phyloP scores from a whole-genome alignment of 2,888 invertebrate genomes.

The Catocala nupta region DNA sequence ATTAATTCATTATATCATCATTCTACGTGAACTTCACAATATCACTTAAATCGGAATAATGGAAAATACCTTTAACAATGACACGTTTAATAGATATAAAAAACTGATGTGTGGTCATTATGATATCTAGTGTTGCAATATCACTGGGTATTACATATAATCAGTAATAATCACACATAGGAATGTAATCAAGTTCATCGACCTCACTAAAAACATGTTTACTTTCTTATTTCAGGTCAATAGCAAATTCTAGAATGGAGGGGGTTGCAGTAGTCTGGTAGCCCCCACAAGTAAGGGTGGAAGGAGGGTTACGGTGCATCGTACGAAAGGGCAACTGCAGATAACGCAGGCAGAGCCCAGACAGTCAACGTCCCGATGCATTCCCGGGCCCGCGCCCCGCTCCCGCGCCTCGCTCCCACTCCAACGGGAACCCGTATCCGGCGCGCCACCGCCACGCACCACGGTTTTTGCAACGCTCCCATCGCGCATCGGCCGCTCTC shows the following conservation, averaged over 20 bases:
- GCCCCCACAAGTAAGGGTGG: constrained; percentile 70
- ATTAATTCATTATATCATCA: neutral
- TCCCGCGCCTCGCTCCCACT: constrained; percentile 51
- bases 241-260: constrained; percentile 75
- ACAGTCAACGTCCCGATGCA: constrained; percentile 87
- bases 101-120: neutral
- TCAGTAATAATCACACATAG: constrained; percentile 12
- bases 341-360: constrained; percentile 83
- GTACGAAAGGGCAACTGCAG: constrained; percentile 87
- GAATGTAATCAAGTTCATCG: constrained; percentile 44
- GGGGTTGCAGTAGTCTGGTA: constrained; percentile 77
- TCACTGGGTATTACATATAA: constrained; percentile 8
- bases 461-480: constrained; percentile 72
- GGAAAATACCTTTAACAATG: neutral
- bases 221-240: constrained; percentile 80
- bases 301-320: constrained; percentile 83
- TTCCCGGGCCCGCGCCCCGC: constrained; percentile 64
- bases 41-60: too few relatives aligned
- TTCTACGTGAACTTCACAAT: too few relatives aligned
- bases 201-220: constrained; percentile 65
- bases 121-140: constrained; percentile 10
- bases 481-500: constrained; percentile 53
- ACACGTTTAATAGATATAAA: constrained; percentile 2
- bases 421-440: constrained; percentile 81
- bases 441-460: constrained; percentile 63